These are phyloP conservation scores for Aphelenchoides fujianensis DNA, from an alignment of 1,140 invertebrate genomes.

Conservation along the genomic window DNA sequence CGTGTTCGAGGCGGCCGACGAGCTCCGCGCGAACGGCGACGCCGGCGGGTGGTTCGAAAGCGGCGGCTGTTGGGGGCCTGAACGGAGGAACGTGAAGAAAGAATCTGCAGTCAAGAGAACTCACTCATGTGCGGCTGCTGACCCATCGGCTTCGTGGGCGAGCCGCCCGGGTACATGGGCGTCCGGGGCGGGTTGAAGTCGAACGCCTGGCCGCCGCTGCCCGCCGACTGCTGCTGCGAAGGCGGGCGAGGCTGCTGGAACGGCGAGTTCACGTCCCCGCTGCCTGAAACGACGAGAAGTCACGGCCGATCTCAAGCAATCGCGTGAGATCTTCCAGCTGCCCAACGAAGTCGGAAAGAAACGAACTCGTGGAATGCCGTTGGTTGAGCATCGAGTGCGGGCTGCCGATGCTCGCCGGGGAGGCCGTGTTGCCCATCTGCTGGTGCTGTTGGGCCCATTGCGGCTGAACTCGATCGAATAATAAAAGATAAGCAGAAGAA, in stretches of 20 bases:
- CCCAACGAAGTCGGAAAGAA: background rate
- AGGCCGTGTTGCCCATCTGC: conserved; percentile 5
- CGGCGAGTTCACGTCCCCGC: conserved; percentile 5
- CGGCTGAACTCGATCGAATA: conserved; percentile 21
- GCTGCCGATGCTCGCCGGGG: conserved; percentile 8
- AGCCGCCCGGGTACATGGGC: conserved; percentile 2
- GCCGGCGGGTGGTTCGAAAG: conserved; percentile 6
- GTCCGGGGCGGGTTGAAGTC: conserved; percentile 15
- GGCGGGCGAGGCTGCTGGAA: conserved; percentile 9
- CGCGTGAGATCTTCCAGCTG: too few relatives aligned
- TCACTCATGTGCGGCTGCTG: conserved; percentile 21
- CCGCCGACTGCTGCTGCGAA: conserved; percentile 5
- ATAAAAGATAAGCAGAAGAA: background rate
- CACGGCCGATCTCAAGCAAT: too few relatives aligned
- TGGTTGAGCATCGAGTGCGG: conserved; percentile 7
- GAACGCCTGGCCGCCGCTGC: background rate
- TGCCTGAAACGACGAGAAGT: background rate
- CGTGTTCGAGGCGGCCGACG: conserved; percentile 20
- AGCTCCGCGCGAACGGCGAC: conserved; percentile 5
- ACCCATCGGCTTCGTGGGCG: background rate
- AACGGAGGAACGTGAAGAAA: conserved; percentile 3
- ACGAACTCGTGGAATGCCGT: conserved; percentile 8
- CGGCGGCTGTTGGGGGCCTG: conserved; percentile 5
- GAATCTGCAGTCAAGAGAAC: background rate
- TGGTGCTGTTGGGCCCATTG: conserved; percentile 2